phyloP scores from a whole-genome alignment of 2,888 invertebrate genomes.

The Poecilobothrus nobilitatus region DNA sequence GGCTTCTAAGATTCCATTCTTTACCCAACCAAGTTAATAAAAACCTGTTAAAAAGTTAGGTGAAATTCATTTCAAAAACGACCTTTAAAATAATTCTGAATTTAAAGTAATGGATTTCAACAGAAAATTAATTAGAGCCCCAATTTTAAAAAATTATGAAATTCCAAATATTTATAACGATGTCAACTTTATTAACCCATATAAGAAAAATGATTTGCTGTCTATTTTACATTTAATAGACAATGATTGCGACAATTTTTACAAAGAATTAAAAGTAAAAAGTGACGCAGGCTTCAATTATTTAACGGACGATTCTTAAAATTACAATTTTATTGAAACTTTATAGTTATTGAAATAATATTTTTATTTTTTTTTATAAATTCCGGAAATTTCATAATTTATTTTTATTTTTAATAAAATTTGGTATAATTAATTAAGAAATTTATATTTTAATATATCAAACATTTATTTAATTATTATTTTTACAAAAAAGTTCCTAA shows the following conservation, averaged over 20 bases:
- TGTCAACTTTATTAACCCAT: not conserved
- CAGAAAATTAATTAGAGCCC: not conserved
- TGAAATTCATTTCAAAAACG: slow-evolving; percentile 5
- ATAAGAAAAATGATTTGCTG: not conserved
- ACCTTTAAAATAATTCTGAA: not conserved
- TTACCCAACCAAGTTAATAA: too few species aligned
- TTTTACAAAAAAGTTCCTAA: too few species aligned
- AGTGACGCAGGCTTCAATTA: not conserved
- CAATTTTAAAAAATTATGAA: not conserved
- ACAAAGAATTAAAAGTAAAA: not conserved
- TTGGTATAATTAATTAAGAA: too few species aligned
- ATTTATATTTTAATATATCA: too few species aligned
- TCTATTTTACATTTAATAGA: not conserved
- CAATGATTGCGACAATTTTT: not conserved
- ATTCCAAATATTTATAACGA: not conserved
- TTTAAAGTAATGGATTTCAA: not conserved
- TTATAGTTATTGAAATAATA: too few species aligned
- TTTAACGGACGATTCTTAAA: not conserved
- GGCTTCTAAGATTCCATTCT: too few species aligned
- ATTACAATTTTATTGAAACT: too few species aligned
- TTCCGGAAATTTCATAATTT: too few species aligned
- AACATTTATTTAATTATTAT: too few species aligned
- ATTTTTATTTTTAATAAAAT: too few species aligned
- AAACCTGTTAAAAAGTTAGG: not conserved
- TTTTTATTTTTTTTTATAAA: too few species aligned